Base-by-base conservation (phyloP, 2,888 invertebrate species). In the Ectemnius cavifrons region DNA sequence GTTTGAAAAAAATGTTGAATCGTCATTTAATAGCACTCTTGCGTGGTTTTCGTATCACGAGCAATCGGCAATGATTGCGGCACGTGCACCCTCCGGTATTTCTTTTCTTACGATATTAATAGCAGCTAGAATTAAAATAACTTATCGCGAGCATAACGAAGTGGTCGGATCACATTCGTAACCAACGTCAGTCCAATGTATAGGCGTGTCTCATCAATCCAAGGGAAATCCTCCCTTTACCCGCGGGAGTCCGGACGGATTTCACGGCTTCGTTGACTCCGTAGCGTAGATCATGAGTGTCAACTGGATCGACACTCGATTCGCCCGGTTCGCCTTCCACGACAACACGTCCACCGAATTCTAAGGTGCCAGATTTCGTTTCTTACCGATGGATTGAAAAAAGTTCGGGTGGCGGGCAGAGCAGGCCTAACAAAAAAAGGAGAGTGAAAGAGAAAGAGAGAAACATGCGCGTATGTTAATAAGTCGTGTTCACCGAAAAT, bases 401-500 rank as follows among this genome's bases (percentile, higher is more conserved):
- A 14, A 28, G 47, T 28, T 23, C 14, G 27, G n/a, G 27, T 1
- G 13, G 8, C 11, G 46, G 52, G 1, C 16, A 6, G 23, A 23
- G 23, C 4, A 11, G n/a, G 13, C 13, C 13, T n/a, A 16, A 18
- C 37, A 45, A 65, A 56, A 27, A 23, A 45, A 71, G 45, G 27
- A 52, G 71, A 63, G 56, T 75, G 74, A 75, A 16, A 73, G 82
- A 79, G 79, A 66, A 79, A 81, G 77, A 75, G 74, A 77, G 78
- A 73, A 68, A 63, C 63, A 70, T 63, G 73, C 66, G 70, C 78
- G 75, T 80, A 83, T 83, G 83, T 80, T 83, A 83, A 83, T 83
- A 76, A 83, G 83, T 71, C 76, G 69, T 78, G 81, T 71, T 77
- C 77, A 75, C 73, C 80, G 71, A 83, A 82, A 83, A 83, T 83